These are phyloP conservation scores for Cassiopea andromeda DNA, from an alignment of 30 jellyfish, hydroid and myxozoan genomes.

Conservation along the genomic window DNA sequence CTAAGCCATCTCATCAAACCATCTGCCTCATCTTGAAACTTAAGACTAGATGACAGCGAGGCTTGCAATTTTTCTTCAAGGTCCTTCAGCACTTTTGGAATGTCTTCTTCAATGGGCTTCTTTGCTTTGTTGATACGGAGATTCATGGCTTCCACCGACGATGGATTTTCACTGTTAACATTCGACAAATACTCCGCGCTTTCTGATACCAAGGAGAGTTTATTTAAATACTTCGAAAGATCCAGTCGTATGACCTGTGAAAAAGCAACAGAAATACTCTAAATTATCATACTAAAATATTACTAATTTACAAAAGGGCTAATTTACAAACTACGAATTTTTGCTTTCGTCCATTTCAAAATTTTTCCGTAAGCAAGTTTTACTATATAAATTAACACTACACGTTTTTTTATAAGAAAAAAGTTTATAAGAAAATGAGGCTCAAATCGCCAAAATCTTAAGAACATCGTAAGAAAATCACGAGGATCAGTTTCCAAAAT, in stretches of 20 bases:
- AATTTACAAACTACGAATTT: too few species aligned
- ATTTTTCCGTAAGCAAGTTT: too few species aligned
- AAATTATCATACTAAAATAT: too few species aligned
- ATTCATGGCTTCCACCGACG: conserved; percentile 45
- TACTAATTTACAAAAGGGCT: too few species aligned
- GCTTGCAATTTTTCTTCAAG: conserved; percentile 58
- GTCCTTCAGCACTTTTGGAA: conserved; percentile 80
- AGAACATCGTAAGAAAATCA: too few species aligned
- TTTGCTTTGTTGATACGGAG: conserved; percentile 51
- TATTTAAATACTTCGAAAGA: conserved; percentile 39
- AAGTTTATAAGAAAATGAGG: too few species aligned
- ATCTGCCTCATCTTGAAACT: conserved; percentile 80
- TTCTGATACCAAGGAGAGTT: conserved; percentile 42
- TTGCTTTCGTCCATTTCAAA: too few species aligned
- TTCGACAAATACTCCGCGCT: conserved; percentile 27
- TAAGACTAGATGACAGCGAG: conserved; percentile 70
- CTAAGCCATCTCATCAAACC: conserved; percentile 84
- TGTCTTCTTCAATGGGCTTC: conserved; percentile 71
- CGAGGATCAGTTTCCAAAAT: too few species aligned
- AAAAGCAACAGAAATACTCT: background rate
- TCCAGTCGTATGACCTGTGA: conserved; percentile 42
- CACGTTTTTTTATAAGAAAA: too few species aligned
- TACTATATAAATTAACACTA: too few species aligned
- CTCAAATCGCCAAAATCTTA: too few species aligned
- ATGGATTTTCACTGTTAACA: conserved; percentile 3